phyloP scores from a whole-genome alignment of 2,113 vertebrate species.

The Trichomycterus rosablanca region DNA sequence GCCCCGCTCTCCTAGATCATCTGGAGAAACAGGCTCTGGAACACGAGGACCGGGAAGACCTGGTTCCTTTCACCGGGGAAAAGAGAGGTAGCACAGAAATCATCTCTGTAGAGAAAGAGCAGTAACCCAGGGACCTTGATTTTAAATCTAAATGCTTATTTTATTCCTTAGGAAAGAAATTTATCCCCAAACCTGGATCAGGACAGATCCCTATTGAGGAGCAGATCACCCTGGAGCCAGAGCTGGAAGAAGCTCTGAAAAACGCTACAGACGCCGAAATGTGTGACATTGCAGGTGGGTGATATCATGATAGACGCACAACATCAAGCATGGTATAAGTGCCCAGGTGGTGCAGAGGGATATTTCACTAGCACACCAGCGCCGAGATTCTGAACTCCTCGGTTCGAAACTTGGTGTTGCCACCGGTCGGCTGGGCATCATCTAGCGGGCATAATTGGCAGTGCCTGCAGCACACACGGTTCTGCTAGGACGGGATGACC shows the following conservation, averaged over 20 bases:
- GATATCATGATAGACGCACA: too few relatives aligned
- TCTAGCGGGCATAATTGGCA: too few relatives aligned
- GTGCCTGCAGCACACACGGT: too few relatives aligned
- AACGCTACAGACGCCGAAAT: conserved; percentile 91
- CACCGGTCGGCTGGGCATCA: too few relatives aligned
- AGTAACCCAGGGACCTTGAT: not conserved
- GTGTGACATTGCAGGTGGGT: conserved; percentile 91
- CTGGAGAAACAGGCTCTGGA: conserved; percentile 87
- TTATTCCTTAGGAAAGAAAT: conserved; percentile 74
- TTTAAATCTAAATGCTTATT: conserved; percentile 11
- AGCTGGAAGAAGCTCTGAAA: conserved; percentile 88
- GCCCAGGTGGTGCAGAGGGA: too few relatives aligned
- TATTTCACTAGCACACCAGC: too few relatives aligned
- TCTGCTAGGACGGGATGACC: too few relatives aligned
- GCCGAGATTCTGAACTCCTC: too few relatives aligned
- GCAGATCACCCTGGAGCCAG: conserved; percentile 86
- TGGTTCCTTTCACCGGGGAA: conserved; percentile 89
- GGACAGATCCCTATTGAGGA: conserved; percentile 76
- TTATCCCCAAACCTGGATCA: conserved; percentile 71
- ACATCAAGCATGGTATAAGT: too few relatives aligned
- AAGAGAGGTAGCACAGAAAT: conserved; percentile 75
- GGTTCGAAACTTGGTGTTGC: too few relatives aligned
- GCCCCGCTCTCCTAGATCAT: conserved; percentile 81
- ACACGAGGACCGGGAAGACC: conserved; percentile 75
- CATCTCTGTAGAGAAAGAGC: not conserved